Conservation (phyloP, 1,140 invertebrate species). For the Dysdera silvatica region DNA sequence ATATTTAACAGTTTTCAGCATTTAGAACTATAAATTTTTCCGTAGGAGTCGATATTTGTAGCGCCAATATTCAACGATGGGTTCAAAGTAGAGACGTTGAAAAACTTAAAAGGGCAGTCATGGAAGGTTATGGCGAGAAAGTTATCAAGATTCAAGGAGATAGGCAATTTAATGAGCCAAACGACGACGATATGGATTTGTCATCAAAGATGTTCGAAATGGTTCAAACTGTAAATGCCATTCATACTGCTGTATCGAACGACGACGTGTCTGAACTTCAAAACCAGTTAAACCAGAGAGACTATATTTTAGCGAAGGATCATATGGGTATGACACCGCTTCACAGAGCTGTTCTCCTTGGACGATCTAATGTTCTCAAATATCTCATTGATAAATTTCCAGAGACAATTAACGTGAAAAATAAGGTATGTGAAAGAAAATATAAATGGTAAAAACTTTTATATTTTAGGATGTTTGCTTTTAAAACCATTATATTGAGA, state of each 20-base stretch:
- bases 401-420: conserved; percentile 58
- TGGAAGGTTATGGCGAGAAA: conserved; percentile 70
- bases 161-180: conserved; percentile 55
- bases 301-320: conserved; percentile 61
- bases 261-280: conserved; percentile 33
- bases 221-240: conserved; percentile 49
- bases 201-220: conserved; percentile 78
- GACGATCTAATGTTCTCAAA: conserved; percentile 60
- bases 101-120: conserved; percentile 71
- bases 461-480: neutral
- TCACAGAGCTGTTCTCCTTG: conserved; percentile 67
- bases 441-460: neutral
- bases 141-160: conserved; percentile 45
- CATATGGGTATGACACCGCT: conserved; percentile 55
- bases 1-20: too few relatives aligned
- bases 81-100: conserved; percentile 78
- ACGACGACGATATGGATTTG: conserved; percentile 53
- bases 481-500: too few relatives aligned
- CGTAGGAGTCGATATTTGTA: conserved; percentile 35
- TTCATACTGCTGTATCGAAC: conserved; percentile 35
- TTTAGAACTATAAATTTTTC: too few relatives aligned
- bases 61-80: conserved; percentile 77
- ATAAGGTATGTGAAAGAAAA: conserved; percentile 46
- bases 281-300: conserved; percentile 41
- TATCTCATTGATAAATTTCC: conserved; percentile 60